phyloP scores from a whole-genome alignment of 2,797 vertebrate genomes.

The Poecile montanus region DNA sequence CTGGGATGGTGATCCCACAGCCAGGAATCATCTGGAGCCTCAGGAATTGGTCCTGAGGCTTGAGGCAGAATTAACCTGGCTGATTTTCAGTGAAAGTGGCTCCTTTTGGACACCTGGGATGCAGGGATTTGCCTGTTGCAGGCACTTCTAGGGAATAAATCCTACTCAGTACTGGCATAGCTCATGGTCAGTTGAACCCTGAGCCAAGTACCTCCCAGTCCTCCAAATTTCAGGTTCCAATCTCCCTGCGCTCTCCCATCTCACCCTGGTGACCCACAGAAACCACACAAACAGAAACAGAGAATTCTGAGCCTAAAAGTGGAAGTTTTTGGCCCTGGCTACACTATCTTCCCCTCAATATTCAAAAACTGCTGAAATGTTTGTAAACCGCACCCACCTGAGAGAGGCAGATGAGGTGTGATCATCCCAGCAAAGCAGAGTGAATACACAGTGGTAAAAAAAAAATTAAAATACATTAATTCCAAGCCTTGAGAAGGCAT shows the following conservation, averaged over 20 bases:
- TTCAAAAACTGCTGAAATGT: background rate
- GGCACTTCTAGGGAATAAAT: background rate
- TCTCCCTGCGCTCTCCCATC: background rate
- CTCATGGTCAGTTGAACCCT: background rate
- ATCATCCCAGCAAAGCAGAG: background rate
- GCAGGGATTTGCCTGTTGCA: background rate
- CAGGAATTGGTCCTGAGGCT: background rate
- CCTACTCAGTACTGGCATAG: background rate
- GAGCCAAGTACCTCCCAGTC: background rate
- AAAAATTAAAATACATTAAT: background rate
- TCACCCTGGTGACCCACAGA: background rate
- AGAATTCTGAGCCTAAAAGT: background rate
- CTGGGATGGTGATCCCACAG: fast-evolving
- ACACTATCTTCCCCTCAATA: background rate
- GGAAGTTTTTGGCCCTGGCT: background rate
- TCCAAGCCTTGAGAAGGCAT: background rate
- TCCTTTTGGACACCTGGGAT: background rate
- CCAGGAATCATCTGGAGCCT: fast-evolving
- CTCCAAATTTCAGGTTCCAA: background rate
- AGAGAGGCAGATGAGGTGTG: background rate
- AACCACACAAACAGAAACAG: background rate
- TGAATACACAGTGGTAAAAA: background rate
- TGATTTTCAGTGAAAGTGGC: background rate
- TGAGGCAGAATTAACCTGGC: background rate
- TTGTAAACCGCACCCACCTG: background rate